Base-by-base conservation (phyloP, 2,888 invertebrate species). In the Pristionchus mayeri region DNA sequence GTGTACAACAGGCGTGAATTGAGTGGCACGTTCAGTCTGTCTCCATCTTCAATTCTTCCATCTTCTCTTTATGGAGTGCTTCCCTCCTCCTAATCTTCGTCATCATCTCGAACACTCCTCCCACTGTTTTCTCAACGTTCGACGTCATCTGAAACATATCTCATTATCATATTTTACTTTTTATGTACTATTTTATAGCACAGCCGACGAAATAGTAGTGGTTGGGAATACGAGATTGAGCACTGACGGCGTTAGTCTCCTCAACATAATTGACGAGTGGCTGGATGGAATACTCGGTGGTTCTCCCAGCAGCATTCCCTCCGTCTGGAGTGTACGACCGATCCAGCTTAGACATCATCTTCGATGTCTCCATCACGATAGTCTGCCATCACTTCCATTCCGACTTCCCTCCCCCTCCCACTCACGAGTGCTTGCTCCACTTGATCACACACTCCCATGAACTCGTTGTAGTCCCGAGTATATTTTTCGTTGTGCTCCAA, bases 361-460 rank as follows among this genome's bases (percentile, higher is more conserved):
- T 79, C 18, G 79, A 79, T 27, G 79, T 79, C 40, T 79, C 79
- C 52, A 79, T 18, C 30, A 79, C 79, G 13, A 52, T 52, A 2
- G 79, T 79, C 79, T 79, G 52, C 34, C 50, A 79, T 21, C 24
- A 44, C 7, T 44, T 44, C 13, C 44, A 44, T 44, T 44, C 44
- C 44, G 7, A 6, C 44, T 13, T 13, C 44, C 44, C 44, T 44
- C 44, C 13, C 44, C 44, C 44, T 44, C 44, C 44, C 6, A 24
- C 57, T 79, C n/a, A 79, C 79, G n/a, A 79, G 54, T 21, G 50
- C 30, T 21, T 50, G 50, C 34, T 79, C 79, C 21, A 79, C 54
- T 79, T 79, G 79, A 24, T 79, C 79, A 54, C 79, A 79, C 2
- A 79, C 54, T n/a, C 52, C 79, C 79, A 79, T 79, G 79, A 79